phyloP scores from a whole-genome alignment of 2,113 vertebrate genomes.

The Nannospalax galili region DNA sequence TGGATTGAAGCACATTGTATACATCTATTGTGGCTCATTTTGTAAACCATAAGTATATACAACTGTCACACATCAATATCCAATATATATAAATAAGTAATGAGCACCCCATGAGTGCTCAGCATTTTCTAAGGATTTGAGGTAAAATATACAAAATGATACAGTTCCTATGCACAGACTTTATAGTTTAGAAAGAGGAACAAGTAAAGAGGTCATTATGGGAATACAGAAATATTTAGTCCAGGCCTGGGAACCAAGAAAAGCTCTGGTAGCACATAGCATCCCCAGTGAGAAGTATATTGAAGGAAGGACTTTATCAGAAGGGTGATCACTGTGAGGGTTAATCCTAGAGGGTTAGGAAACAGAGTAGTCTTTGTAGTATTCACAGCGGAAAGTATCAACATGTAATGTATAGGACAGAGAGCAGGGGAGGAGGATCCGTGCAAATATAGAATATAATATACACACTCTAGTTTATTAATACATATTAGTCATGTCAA shows the following conservation, averaged over 20 bases:
- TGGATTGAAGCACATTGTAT: background rate
- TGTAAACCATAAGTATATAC: background rate
- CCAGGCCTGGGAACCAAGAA: background rate
- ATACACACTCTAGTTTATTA: background rate
- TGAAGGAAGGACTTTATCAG: background rate
- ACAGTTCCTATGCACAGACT: background rate
- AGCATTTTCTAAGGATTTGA: background rate
- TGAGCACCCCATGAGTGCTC: background rate
- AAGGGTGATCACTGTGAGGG: background rate
- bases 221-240: background rate
- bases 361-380: background rate
- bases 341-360: background rate
- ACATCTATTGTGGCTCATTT: background rate
- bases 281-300: background rate
- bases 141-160: background rate
- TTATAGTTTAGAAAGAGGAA: background rate
- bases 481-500: constrained; percentile 34
- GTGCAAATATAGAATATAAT: background rate
- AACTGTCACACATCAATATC: background rate
- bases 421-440: background rate
- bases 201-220: background rate
- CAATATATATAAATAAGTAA: background rate
- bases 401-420: background rate
- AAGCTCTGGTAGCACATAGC: background rate
- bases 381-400: background rate